Percentiles rank a stretch among this genome's conserved stretches.
Conservation (phyloP, 2,113 vertebrate species). For the Malurus cyaneus region DNA sequence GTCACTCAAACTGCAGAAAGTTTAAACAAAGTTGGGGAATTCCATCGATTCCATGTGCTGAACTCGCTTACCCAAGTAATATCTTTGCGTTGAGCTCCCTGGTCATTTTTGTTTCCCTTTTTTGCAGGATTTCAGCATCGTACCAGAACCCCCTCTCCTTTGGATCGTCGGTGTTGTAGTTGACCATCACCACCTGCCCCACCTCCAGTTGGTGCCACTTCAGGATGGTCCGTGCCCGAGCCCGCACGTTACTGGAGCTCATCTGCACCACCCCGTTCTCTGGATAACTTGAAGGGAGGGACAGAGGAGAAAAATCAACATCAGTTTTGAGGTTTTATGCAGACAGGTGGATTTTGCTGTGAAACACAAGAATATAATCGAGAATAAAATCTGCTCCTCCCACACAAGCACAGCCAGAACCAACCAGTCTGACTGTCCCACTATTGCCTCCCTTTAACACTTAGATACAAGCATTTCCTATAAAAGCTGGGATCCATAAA, state of each 20-base stretch:
- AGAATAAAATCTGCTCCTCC: neutral
- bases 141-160: conserved; percentile 97
- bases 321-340: neutral
- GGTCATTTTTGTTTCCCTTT: conserved; percentile 82
- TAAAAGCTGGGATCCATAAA: neutral
- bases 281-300: conserved; percentile 80
- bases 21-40: neutral
- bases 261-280: conserved; percentile 89
- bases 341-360: neutral
- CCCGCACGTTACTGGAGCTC: conserved; percentile 81
- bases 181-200: conserved; percentile 93
- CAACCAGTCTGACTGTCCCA: fast-evolving
- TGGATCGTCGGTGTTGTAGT: conserved; percentile 92
- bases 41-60: fast-evolving
- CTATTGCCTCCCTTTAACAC: neutral
- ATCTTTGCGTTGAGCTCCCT: conserved; percentile 88
- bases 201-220: conserved; percentile 90
- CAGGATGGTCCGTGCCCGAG: conserved; percentile 85
- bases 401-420: neutral
- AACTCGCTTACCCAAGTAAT: conserved; percentile 82
- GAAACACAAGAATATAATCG: fast-evolving
- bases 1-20: neutral
- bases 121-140: conserved; percentile 89
- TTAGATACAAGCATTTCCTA: neutral
- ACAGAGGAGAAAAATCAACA: neutral